Conservation (phyloP, 2,888 invertebrate genomes). For the Acanthosepion esculentum region DNA sequence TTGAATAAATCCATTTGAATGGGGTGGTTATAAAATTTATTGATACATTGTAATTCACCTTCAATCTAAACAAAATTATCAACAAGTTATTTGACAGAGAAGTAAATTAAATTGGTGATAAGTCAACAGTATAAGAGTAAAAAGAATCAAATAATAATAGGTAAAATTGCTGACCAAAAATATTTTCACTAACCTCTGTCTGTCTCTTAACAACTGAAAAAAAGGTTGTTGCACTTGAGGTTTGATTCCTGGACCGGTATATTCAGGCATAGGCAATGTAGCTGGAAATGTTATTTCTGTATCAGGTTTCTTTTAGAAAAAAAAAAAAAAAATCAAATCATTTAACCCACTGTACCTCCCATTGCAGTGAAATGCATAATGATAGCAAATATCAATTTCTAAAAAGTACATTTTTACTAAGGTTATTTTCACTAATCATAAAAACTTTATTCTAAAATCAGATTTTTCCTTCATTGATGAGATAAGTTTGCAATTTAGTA, state of each 20-base stretch:
- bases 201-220: slow-evolving; percentile 62
- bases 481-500: background rate
- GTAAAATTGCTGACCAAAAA: too few species aligned
- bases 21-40: background rate
- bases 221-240: slow-evolving; percentile 58
- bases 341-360: background rate
- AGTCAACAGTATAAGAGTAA: background rate
- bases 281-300: slow-evolving; percentile 61
- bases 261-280: slow-evolving; percentile 69
- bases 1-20: too few species aligned
- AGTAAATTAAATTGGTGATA: background rate
- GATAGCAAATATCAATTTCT: background rate
- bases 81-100: background rate
- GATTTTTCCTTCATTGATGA: background rate
- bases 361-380: background rate
- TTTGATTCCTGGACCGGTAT: slow-evolving; percentile 59
- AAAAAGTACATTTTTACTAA: background rate
- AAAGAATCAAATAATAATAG: background rate
- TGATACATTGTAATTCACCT: background rate
- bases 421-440: background rate
- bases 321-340: background rate
- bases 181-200: slow-evolving; percentile 59
- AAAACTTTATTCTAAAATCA: background rate
- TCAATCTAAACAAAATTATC: background rate
- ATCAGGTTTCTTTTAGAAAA: slow-evolving; percentile 59